Conservation (phyloP, 2,113 vertebrate species). For the Bujurquina vittata region DNA sequence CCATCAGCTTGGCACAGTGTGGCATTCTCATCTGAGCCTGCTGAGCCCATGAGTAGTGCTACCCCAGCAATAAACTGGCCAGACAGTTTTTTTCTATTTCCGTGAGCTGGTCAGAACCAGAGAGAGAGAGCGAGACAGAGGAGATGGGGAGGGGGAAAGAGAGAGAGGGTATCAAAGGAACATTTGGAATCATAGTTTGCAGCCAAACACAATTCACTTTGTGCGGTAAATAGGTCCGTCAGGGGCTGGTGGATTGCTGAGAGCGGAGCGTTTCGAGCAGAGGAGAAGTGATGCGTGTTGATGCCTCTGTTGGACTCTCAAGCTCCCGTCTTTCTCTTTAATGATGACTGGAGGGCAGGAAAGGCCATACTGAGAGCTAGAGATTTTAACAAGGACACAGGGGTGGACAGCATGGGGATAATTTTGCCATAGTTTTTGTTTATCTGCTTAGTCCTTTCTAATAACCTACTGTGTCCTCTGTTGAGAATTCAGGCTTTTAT, state of each 20-base stretch:
- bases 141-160: slow-evolving; percentile 1
- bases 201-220: slow-evolving; percentile 69
- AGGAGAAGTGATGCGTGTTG: slow-evolving; percentile 70
- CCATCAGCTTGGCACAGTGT: slow-evolving; percentile 47
- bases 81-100: slow-evolving; percentile 42
- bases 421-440: slow-evolving; percentile 53
- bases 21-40: slow-evolving; percentile 43
- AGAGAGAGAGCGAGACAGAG: slow-evolving; percentile 5
- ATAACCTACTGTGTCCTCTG: slow-evolving; percentile 31
- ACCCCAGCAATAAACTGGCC: slow-evolving; percentile 30
- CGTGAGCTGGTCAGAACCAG: slow-evolving; percentile 40
- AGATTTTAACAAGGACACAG: slow-evolving; percentile 72
- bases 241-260: slow-evolving; percentile 67
- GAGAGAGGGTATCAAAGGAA: slow-evolving; percentile 63
- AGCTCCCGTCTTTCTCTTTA: slow-evolving; percentile 68
- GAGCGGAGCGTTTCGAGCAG: slow-evolving; percentile 51
- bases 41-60: slow-evolving; percentile 40
- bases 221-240: slow-evolving; percentile 73
- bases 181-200: slow-evolving; percentile 61
- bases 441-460: slow-evolving; percentile 54
- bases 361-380: slow-evolving; percentile 53
- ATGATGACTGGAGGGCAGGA: slow-evolving; percentile 76
- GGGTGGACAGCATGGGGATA: slow-evolving; percentile 34
- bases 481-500: slow-evolving; percentile 5
- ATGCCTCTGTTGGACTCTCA: slow-evolving; percentile 61